Evolutionary conservation across 2,888 invertebrate genomes (phyloP), one percentile per base, ranked within the genome.

Genomic region (Synanthedon andrenaeformis): DNA sequence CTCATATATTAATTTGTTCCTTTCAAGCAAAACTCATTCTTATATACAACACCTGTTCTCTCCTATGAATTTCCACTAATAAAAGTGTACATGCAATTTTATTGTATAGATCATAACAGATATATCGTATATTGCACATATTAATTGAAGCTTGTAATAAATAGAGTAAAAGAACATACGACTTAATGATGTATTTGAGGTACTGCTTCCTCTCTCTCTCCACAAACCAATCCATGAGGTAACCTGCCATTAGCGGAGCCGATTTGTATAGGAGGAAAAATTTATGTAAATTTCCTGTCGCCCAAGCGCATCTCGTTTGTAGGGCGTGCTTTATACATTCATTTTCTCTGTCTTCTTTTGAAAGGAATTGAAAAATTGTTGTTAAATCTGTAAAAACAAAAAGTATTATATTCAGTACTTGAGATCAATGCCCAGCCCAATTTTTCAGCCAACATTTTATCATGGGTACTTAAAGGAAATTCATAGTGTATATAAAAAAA

Each of bases 211-310:
- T 90, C 82, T 98, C 98, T 72, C 99, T 91, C 62, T 97, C 95
- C 75, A 97, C 92, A 90, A 99, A 99, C 97, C 98, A 97, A 88
- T 99, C 98, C 89, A 99, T 95, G 63, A 99, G 91, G 86, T 96
- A 97, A 55, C 96, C 96, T 51, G 96, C 94, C 99, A 99, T 99
- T 73, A 94, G 90, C 17, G 99, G 99, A 48, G 99, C 94, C 57
- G 88, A 84, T 71, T 91, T 91, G 83, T 98, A 99, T 57, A 99
- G 89, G 69, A 93, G 90, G 90, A 99, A 99, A 82, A 99, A 95
- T 78, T 92, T 93, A 78, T 95, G 94, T 83, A 95, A 95, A 87
- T 99, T 98, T 66, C 94, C 94, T 66, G 95, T 90, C 59, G 95
- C 93, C 97, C 98, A 99, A 14, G 98, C 97, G 62, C 96, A 94